Evolutionary conservation across 2,797 vertebrate genomes (phyloP).

Genomic region (Tangara arthus): DNA sequence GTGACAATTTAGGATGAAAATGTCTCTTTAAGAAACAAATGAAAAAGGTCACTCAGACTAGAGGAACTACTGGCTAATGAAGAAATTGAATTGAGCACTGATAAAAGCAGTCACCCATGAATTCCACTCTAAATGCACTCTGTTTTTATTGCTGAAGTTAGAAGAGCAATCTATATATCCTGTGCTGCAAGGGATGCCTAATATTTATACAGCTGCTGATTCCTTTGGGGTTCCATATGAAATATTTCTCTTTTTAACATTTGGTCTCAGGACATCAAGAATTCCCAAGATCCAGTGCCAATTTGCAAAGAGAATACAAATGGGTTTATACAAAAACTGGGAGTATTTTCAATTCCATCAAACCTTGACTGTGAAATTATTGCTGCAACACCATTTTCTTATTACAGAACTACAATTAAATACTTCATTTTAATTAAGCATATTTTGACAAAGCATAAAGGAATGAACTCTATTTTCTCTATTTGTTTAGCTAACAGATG

Average conservation of each 20-base stretch:
- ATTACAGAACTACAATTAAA: conserved; percentile 37
- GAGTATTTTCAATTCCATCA: conserved; percentile 18
- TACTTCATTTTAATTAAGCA: conserved; percentile 45
- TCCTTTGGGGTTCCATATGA: neutral
- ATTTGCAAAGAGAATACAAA: neutral
- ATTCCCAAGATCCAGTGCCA: neutral
- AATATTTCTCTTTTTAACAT: neutral
- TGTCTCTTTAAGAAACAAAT: neutral
- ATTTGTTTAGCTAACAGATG: conserved; percentile 19
- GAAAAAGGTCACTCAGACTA: neutral
- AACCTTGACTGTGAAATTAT: conserved; percentile 36
- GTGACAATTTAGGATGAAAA: neutral
- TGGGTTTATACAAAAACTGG: neutral
- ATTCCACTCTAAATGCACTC: neutral
- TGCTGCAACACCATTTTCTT: conserved; percentile 22
- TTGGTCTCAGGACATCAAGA: neutral
- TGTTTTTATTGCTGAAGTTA: neutral
- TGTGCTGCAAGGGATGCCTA: neutral
- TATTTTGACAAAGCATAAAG: conserved; percentile 52
- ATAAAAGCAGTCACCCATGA: neutral
- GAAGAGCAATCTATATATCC: neutral
- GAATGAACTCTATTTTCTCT: conserved; percentile 24
- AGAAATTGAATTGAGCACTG: neutral
- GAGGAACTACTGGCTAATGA: neutral
- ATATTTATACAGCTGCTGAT: neutral